Percentiles rank a stretch among this genome's conserved stretches.
These are phyloP conservation scores for Lacerta agilis DNA, from an alignment of 2,797 vertebrate species.

Conservation along the genomic window DNA sequence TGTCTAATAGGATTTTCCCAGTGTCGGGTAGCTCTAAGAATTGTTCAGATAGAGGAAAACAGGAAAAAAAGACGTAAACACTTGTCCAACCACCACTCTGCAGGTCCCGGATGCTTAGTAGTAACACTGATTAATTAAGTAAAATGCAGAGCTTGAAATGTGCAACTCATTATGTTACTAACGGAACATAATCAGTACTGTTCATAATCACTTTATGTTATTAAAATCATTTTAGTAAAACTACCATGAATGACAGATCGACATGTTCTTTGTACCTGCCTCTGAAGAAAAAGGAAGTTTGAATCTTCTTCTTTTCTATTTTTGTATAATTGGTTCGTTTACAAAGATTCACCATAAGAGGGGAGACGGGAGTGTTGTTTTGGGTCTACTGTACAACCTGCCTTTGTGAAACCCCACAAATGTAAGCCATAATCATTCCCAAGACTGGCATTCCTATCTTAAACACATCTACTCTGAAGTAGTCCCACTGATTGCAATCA, in stretches of 20 bases:
- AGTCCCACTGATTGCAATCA: slow-evolving; percentile 27
- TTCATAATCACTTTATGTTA: neutral
- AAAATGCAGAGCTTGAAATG: slow-evolving; percentile 14
- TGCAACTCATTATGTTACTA: slow-evolving; percentile 9
- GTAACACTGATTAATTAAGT: slow-evolving; percentile 20
- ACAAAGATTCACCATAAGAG: slow-evolving; percentile 50
- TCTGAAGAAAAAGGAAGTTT: slow-evolving; percentile 14
- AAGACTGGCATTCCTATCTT: slow-evolving; percentile 57
- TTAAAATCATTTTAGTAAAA: slow-evolving; percentile 39
- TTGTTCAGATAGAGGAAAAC: neutral
- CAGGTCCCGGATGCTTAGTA: slow-evolving; percentile 24
- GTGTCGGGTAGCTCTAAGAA: neutral
- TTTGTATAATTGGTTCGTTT: slow-evolving; percentile 44
- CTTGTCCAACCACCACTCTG: neutral
- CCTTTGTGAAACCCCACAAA: slow-evolving; percentile 53
- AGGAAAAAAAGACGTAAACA: neutral
- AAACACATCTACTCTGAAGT: neutral
- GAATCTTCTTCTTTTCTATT: neutral
- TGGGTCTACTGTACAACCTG: slow-evolving; percentile 48
- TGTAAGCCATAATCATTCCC: neutral
- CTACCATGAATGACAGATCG: slow-evolving; percentile 11
- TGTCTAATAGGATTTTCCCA: slow-evolving; percentile 14
- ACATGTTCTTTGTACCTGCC: neutral
- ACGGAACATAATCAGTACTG: slow-evolving; percentile 11
- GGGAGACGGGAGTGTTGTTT: slow-evolving; percentile 16